Percentiles rank a stretch among this genome's conserved stretches.
phyloP scores from a whole-genome alignment of 2,113 vertebrate genomes.

The Misgurnus mizolepis region DNA sequence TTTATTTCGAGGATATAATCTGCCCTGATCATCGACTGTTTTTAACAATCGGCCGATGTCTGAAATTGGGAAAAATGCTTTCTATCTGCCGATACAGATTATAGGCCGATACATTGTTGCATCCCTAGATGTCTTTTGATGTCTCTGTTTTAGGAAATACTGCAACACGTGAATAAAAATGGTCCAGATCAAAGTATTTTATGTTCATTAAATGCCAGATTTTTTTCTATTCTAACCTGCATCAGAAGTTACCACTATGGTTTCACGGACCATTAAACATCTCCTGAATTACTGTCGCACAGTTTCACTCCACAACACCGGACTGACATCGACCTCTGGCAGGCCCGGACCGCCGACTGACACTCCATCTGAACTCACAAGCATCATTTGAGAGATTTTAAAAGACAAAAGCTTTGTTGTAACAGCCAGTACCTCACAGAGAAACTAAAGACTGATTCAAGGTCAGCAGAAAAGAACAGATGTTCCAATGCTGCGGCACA shows the following conservation, averaged over 20 bases:
- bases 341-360: conserved; percentile 6
- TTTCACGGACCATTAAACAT: conserved; percentile 14
- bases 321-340: conserved; percentile 5
- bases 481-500: not conserved
- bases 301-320: not conserved
- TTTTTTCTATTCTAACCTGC: not conserved
- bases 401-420: conserved; percentile 21
- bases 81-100: no score
- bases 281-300: not conserved
- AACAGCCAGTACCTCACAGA: conserved; percentile 1
- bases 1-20: no score
- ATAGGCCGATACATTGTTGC: no score
- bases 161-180: not conserved
- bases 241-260: not conserved
- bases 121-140: not conserved
- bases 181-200: no score
- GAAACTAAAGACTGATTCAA: not conserved
- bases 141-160: not conserved
- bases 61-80: no score
- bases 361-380: conserved; percentile 30
- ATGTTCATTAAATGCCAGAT: no score
- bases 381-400: conserved; percentile 14
- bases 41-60: no score
- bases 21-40: no score
- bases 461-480: not conserved